Evolutionary conservation across 1,140 invertebrate species (phyloP).

Genomic region (Portunus trituberculatus): DNA sequence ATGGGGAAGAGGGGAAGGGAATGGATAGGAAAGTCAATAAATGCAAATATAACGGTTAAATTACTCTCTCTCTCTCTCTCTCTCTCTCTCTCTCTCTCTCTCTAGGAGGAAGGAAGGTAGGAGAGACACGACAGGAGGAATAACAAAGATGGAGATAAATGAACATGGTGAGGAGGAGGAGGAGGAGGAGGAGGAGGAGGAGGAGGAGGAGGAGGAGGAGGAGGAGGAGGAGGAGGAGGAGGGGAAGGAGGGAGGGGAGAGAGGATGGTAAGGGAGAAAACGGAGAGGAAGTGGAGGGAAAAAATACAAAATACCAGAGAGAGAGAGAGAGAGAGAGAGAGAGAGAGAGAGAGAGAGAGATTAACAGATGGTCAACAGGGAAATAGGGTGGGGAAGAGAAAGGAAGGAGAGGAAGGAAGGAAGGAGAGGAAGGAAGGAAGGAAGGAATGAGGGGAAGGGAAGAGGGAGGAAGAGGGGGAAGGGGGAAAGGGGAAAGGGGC

Average conservation of each 20-base stretch:
- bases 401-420: background rate
- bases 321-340: constrained; percentile 28
- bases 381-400: constrained; percentile 35
- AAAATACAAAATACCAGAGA: background rate
- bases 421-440: background rate
- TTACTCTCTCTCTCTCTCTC: no score
- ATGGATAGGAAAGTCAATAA: background rate
- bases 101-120: background rate
- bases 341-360: background rate
- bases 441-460: no score
- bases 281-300: constrained; percentile 20
- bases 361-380: background rate
- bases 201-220: background rate
- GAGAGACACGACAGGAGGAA: background rate
- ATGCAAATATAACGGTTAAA: background rate
- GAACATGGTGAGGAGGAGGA: background rate
- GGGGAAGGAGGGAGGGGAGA: background rate
- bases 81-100: no score
- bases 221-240: background rate
- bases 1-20: no score
- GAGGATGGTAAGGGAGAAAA: background rate
- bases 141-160: background rate
- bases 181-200: background rate
- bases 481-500: no score
- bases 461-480: no score